phyloP scores from a whole-genome alignment of 2,888 invertebrate species.

The Microplitis deprimator region DNA sequence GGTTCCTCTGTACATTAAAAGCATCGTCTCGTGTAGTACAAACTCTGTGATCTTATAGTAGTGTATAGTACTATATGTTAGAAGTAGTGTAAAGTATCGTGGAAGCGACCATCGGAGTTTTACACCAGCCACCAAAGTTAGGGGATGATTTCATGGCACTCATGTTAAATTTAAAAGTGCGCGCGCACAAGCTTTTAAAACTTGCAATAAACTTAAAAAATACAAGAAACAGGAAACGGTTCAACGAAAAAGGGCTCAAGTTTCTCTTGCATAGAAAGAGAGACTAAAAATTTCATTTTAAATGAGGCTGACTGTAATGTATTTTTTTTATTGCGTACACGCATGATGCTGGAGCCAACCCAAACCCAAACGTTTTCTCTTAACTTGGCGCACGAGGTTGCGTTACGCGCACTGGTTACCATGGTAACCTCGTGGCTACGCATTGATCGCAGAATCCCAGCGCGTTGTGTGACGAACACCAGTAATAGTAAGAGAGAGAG shows the following conservation, averaged over 20 bases:
- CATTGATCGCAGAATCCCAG: slow-evolving; percentile 71
- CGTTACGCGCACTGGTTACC: slow-evolving; percentile 66
- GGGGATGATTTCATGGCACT: not conserved
- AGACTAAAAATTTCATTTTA: not conserved
- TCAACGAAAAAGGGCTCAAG: not conserved
- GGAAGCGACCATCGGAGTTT: too few species aligned
- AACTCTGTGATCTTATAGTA: too few species aligned
- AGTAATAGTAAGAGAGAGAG: slow-evolving; percentile 57
- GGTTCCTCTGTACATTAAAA: slow-evolving; percentile 32
- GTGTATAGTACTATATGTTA: too few species aligned
- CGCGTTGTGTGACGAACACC: slow-evolving; percentile 59
- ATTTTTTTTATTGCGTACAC: slow-evolving; percentile 13
- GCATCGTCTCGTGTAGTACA: not conserved
- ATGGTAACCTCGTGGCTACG: slow-evolving; percentile 68
- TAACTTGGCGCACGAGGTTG: slow-evolving; percentile 53
- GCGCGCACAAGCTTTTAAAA: slow-evolving; percentile 14
- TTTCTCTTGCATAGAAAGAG: not conserved
- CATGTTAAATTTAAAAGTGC: slow-evolving; percentile 17
- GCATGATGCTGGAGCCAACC: slow-evolving; percentile 9
- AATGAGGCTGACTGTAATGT: not conserved
- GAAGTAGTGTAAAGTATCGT: too few species aligned
- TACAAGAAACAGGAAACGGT: not conserved
- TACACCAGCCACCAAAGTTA: too few species aligned
- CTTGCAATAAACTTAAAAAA: not conserved
- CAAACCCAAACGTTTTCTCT: slow-evolving; percentile 21